Conservation (phyloP, 92 coral and sea anemone genomes). For the Phenganax marumi region DNA sequence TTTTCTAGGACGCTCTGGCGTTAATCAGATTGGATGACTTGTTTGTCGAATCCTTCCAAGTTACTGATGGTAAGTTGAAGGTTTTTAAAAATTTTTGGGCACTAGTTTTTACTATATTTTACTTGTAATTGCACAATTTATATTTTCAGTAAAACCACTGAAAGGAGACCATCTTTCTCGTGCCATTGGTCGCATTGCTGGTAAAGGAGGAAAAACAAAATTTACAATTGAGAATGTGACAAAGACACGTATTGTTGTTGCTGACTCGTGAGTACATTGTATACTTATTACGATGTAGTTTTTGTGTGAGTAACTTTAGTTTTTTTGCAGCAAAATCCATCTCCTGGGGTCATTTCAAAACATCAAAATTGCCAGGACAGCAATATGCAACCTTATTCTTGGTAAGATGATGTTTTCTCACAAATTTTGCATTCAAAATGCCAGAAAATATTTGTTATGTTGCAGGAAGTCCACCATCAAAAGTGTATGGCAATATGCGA, state of each 20-base stretch:
- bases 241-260: constrained; percentile 93
- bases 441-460: not conserved
- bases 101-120: not conserved
- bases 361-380: constrained; percentile 94
- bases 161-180: constrained; percentile 96
- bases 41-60: constrained; percentile 90
- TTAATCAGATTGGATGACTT: constrained; percentile 90
- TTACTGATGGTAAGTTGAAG: constrained; percentile 75
- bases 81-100: not conserved
- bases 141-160: constrained; percentile 77
- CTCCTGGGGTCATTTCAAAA: constrained; percentile 94
- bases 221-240: constrained; percentile 98
- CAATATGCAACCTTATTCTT: constrained; percentile 84
- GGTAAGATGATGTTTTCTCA: not conserved
- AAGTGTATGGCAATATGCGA: constrained; percentile 96
- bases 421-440: not conserved
- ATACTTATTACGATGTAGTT: not conserved
- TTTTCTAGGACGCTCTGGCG: constrained; percentile 81
- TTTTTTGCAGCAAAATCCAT: constrained; percentile 79
- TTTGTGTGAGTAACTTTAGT: not conserved
- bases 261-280: constrained; percentile 80
- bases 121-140: not conserved
- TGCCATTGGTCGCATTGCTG: constrained; percentile 97
- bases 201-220: constrained; percentile 93
- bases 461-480: constrained; percentile 95